These are phyloP conservation scores for Myocastor coypus DNA, from an alignment of 2,113 vertebrate species.

Conservation along the genomic window DNA sequence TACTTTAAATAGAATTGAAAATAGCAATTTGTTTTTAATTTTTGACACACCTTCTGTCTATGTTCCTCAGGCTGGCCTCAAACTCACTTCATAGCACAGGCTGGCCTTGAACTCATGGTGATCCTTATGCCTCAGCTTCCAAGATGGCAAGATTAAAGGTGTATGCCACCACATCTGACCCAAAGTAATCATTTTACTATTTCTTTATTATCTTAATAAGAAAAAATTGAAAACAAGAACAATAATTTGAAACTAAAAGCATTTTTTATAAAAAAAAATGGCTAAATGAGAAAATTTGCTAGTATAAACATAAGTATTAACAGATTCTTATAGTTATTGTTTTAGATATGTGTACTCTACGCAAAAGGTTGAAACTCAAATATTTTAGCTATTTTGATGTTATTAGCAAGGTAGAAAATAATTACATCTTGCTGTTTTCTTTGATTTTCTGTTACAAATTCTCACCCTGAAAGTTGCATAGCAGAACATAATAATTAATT, in stretches of 20 bases:
- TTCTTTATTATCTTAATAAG: no score
- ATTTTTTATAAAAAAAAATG: not conserved
- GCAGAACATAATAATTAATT: conserved; percentile 13
- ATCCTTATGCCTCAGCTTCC: no score
- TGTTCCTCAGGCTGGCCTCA: no score
- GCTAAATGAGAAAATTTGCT: not conserved
- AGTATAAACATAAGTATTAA: not conserved
- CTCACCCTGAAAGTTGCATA: not conserved
- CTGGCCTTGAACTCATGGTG: no score
- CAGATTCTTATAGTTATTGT: not conserved
- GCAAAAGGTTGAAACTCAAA: conserved; percentile 16
- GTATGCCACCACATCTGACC: no score
- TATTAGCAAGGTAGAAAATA: conserved; percentile 22
- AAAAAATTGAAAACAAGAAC: not conserved
- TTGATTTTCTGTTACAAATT: not conserved
- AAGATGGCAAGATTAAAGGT: no score
- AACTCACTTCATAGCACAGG: no score
- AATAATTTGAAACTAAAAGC: not conserved
- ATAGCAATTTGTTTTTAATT: no score
- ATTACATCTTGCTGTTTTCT: not conserved
- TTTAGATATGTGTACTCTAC: not conserved
- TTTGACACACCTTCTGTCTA: no score
- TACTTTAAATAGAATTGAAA: no score
- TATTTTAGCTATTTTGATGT: not conserved
- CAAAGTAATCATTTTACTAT: no score